Evolutionary conservation across 2,113 vertebrate species (phyloP).

Genomic region (Arvicanthis niloticus): DNA sequence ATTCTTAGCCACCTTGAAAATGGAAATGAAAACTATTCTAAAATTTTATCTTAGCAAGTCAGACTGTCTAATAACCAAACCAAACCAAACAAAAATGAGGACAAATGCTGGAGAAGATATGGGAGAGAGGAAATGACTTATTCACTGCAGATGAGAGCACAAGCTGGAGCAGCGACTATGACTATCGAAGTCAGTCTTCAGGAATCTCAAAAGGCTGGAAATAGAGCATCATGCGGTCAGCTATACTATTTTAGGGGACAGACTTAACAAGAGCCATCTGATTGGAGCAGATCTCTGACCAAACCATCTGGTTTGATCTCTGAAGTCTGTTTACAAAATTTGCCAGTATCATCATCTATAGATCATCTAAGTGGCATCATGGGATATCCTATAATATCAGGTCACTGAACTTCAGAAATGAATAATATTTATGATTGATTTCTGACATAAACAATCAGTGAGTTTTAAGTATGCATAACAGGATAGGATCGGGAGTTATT

Average conservation of each 20-base stretch:
- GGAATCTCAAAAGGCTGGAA: neutral
- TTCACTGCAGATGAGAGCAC: neutral
- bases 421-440: neutral
- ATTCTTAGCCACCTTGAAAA: neutral
- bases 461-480: neutral
- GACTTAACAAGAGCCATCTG: constrained; percentile 10
- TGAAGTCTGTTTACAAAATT: neutral
- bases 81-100: neutral
- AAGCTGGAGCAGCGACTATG: neutral
- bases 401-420: neutral
- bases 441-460: neutral
- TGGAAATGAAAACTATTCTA: neutral
- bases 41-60: neutral
- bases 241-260: neutral
- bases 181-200: neutral
- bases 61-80: neutral
- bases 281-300: neutral
- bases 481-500: neutral
- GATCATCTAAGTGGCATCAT: neutral
- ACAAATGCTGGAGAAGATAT: neutral
- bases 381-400: neutral
- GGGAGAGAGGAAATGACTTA: no score
- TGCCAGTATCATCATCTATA: neutral
- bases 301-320: neutral
- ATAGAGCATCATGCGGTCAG: neutral